Evolutionary conservation across 2,797 vertebrate genomes (phyloP), one percentile per base, ranked within the genome.

Genomic region (Bradypodion ventrale): DNA sequence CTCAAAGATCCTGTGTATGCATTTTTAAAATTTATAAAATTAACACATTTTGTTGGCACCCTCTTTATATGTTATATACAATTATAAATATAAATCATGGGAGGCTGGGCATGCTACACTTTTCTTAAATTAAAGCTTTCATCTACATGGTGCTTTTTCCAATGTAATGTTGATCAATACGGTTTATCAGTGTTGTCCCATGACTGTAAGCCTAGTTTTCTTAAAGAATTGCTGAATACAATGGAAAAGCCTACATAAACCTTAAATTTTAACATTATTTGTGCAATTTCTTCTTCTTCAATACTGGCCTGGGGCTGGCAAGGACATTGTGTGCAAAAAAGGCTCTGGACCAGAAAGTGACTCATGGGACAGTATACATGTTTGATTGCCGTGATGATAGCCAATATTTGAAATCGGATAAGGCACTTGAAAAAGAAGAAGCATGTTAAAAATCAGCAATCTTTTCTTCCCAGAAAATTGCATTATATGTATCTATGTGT

Each of bases 311-410:
- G n/a, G n/a, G n/a, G n/a, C n/a, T n/a, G n/a, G n/a, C n/a, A n/a
- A n/a, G n/a, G n/a, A n/a, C n/a, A 93, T 91, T 92, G 68, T 93
- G 92, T 90, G 2, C 83, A 63, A 87, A 92, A 94, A 87, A 93
- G 80, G n/a, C n/a, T n/a, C n/a, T n/a, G n/a, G n/a, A n/a, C n/a
- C n/a, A n/a, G n/a, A n/a, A n/a, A n/a, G n/a, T n/a, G n/a, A n/a
- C n/a, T n/a, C n/a, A n/a, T n/a, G n/a, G n/a, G n/a, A n/a, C n/a
- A n/a, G n/a, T n/a, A n/a, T n/a, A n/a, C n/a, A n/a, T n/a, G n/a
- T n/a, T n/a, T n/a, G n/a, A n/a, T n/a, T n/a, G n/a, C n/a, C n/a
- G n/a, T n/a, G n/a, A n/a, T n/a, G n/a, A n/a, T n/a, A n/a, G n/a
- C n/a, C n/a, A n/a, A n/a, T n/a, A n/a, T n/a, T n/a, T n/a, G n/a